These are phyloP conservation scores for Apoda limacodes DNA, from an alignment of 2,888 invertebrate genomes.

Conservation along the genomic window DNA sequence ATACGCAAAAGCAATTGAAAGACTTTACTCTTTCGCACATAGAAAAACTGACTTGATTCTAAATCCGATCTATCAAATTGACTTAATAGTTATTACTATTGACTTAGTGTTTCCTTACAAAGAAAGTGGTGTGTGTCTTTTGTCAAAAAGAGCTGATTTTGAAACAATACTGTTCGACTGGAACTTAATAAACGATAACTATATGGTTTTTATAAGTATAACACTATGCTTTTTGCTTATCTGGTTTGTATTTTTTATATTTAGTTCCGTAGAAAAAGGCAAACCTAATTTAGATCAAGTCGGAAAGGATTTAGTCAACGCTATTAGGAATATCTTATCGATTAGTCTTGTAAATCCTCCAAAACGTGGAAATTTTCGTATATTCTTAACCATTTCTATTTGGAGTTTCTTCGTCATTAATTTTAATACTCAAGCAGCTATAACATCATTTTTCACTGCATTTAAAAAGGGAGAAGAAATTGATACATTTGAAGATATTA, in stretches of 20 bases:
- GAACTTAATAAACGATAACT: constrained; percentile 30
- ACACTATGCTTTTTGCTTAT: constrained; percentile 35
- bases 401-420: constrained; percentile 56
- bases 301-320: constrained; percentile 50
- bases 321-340: constrained; percentile 37
- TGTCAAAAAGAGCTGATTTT: constrained; percentile 43
- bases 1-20: constrained; percentile 36
- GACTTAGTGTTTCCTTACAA: constrained; percentile 41
- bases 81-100: constrained; percentile 39
- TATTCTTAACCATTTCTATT: constrained; percentile 40
- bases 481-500: constrained; percentile 52
- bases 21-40: constrained; percentile 36
- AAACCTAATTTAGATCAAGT: constrained; percentile 35
- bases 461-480: constrained; percentile 51
- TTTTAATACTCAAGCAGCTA: constrained; percentile 51
- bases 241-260: constrained; percentile 44
- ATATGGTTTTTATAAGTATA: constrained; percentile 25
- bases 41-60: constrained; percentile 45
- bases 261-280: constrained; percentile 30
- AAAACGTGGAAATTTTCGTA: constrained; percentile 34
- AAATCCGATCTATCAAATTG: constrained; percentile 48
- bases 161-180: constrained; percentile 43
- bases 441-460: constrained; percentile 53
- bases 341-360: constrained; percentile 41
- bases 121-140: constrained; percentile 52